Evolutionary conservation across 2,888 invertebrate species (phyloP), one percentile per base, ranked within the genome.

Genomic region (Troides aeacus): DNA sequence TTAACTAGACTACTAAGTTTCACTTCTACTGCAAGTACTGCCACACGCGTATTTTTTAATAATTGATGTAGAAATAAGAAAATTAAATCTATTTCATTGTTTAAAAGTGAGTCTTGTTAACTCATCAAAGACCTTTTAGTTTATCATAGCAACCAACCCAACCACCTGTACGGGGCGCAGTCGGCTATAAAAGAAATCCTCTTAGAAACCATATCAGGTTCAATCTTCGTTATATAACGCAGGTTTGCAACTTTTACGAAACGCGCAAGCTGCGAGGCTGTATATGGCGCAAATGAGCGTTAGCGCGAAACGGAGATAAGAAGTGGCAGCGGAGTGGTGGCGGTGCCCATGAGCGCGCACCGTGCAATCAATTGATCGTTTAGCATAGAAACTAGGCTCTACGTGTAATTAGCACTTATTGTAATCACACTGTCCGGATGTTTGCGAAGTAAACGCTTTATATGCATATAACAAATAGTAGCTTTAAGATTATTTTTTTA

Each of bases 251-350:
- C 56, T 62, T 65, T 65, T 65, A 58, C 61, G 42, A 62, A 62
- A 62, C 36, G 57, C 58, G 61, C 73, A 72, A 74, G 71, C 70
- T 70, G 18, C 39, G 71, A 72, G 42, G 53, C 53, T 59, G 65
- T 70, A 69, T 81, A 80, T 81, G 77, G 79, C 81, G 81, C 84
- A 85, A 85, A 84, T 86, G 77, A 86, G 73, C 88, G 87, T 77
- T 84, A 84, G 88, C 81, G 85, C 87, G 85, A 81, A 84, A 87
- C 88, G 83, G 72, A 86, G 88, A 88, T 88, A 87, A 87, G 81
- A 81, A 75, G 74, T 73, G 75, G 74, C 77, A 80, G 79, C 73
- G 76, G 76, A 68, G 71, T 71, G 77, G 79, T 80, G 78, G 79
- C 80, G 75, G 50, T 12, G 50, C 50, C 50, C 50, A 50, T 50